Conservation (phyloP, 2,113 vertebrate species). For the Trichomycterus rosablanca region DNA sequence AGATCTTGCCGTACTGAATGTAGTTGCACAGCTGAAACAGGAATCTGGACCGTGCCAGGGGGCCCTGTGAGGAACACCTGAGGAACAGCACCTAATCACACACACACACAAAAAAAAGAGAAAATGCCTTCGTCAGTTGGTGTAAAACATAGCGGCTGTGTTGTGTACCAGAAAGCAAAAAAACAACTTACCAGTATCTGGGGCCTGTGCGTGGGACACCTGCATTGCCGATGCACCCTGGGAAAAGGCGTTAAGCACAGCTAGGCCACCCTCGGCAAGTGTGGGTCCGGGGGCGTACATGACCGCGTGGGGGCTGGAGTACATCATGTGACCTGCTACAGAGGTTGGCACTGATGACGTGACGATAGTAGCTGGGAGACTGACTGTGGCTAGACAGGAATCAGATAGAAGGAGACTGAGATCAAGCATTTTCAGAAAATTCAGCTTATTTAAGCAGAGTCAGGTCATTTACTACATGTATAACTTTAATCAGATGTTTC, state of each 20-base stretch:
- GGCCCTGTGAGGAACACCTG: constrained; percentile 95
- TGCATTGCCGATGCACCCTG: constrained; percentile 89
- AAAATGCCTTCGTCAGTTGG: no score
- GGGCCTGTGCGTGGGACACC: constrained; percentile 86
- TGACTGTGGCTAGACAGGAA: constrained; percentile 69
- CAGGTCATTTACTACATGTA: no score
- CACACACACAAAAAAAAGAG: no score
- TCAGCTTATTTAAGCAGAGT: no score
- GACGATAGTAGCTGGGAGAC: constrained; percentile 96
- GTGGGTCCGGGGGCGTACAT: constrained; percentile 92
- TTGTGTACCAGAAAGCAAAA: no score
- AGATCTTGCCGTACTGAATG: constrained; percentile 88
- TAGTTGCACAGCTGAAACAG: constrained; percentile 93
- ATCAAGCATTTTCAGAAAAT: no score
- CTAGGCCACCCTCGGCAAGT: constrained; percentile 83
- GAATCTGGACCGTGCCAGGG: constrained; percentile 93
- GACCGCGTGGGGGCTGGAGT: constrained; percentile 88
- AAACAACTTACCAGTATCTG: constrained; percentile 93
- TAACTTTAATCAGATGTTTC: no score
- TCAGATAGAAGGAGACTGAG: constrained; percentile 4
- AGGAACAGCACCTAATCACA: constrained; percentile 77
- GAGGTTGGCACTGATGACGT: constrained; percentile 91
- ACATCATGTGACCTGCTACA: constrained; percentile 97
- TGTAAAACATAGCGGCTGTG: no score
- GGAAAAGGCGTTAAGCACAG: constrained; percentile 96